Evolutionary conservation across 92 coral and sea anemone genomes (phyloP).

Genomic region (Palythoa caribaeorum): DNA sequence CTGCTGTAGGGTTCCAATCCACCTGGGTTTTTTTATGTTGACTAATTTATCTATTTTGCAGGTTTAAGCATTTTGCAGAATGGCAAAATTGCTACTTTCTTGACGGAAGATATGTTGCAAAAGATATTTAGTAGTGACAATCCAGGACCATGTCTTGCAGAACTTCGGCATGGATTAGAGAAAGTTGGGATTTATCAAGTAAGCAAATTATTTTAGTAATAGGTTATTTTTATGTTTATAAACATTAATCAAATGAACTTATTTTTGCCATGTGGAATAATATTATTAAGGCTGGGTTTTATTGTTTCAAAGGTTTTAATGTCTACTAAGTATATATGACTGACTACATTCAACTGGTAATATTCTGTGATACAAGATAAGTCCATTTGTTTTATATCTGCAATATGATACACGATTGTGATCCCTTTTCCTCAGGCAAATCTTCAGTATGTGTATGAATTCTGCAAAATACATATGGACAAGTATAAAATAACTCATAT

Average conservation of each 20-base stretch:
- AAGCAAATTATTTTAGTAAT: too few species aligned
- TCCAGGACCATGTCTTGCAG: too few species aligned
- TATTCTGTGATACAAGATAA: not conserved
- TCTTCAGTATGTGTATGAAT: conserved; percentile 2
- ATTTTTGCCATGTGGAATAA: not conserved
- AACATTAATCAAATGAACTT: too few species aligned
- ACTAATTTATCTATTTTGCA: not conserved
- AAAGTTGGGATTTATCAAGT: too few species aligned
- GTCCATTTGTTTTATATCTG: conserved; percentile 3
- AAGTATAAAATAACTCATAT: not conserved
- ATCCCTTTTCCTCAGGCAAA: not conserved
- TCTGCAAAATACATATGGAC: not conserved
- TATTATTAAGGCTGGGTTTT: too few species aligned
- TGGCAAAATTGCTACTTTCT: too few species aligned
- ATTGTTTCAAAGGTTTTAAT: not conserved
- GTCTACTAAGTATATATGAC: not conserved
- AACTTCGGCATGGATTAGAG: too few species aligned
- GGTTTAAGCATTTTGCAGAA: not conserved
- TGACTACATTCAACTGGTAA: not conserved
- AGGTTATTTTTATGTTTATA: too few species aligned
- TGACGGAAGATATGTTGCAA: too few species aligned
- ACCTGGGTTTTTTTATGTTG: not conserved
- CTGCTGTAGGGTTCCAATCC: not conserved
- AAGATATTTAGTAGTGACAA: too few species aligned
- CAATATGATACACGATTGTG: not conserved